Evolutionary conservation across 2,797 vertebrate species (phyloP), one percentile per base, ranked within the genome.

Genomic region (Glossophaga mutica): DNA sequence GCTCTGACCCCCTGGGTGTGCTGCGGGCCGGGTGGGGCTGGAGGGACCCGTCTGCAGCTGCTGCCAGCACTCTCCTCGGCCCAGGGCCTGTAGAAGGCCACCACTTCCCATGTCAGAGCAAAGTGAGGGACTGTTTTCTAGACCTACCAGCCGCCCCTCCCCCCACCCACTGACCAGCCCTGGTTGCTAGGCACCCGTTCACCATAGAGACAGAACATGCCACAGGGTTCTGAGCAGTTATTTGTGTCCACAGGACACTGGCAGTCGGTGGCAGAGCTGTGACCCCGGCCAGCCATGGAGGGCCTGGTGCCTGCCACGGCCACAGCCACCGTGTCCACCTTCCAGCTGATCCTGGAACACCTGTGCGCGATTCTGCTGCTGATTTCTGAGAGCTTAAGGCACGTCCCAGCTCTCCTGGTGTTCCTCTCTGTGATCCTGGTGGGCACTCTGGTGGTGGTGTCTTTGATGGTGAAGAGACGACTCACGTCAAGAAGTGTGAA

Each of bases 281-380:
- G 59, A 50, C 26, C 26, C 42, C 2, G 5, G 22, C 0, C 16
- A 82, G 21, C 24, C 67, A 79, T 0, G 24, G 57, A 50, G 9
- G 4, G 11, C 11, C 76, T 52, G 3, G 42, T 9, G 5, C 15
- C 10, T 0, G 9, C 52, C 46, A 11, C 9, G 1, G 0, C 9
- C 9, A 2, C 50, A 0, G 12, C 44, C 46, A 9, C 11, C 2
- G 0, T 5, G 4, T 3, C 50, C 0, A 1, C 74, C 1, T 59
- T 22, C 26, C 59, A 16, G 19, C 59, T 14, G 37, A 24, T 82
- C 34, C 37, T 55, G 14, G 7, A 59, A 34, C 10, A 39, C 16
- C 74, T 82, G 12, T 24, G 1, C 0, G 10, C 37, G 2, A 24
- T 16, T 67, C 6, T 68, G 46, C 37, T 44, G 22, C 7, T 34